Base-by-base conservation (phyloP, 2,888 invertebrate genomes). In the Drosophila cognata region DNA sequence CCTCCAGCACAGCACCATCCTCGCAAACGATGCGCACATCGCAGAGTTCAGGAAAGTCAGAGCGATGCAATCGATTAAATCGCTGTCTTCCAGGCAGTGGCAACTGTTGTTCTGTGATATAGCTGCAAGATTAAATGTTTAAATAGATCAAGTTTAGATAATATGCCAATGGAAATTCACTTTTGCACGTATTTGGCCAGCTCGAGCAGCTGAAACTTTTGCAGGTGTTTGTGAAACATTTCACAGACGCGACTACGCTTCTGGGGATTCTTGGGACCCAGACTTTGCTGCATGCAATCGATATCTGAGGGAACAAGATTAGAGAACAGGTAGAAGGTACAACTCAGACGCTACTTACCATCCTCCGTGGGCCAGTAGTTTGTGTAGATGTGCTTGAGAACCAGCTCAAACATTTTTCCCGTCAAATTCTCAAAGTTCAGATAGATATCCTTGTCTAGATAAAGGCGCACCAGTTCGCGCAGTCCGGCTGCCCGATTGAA, bases 351-450 rank as follows among this genome's bases (percentile, higher is more conserved):
- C 18, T 36, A 16, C 31, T 78, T 60, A 93, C 93, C 93, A 75
- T 91, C 88, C 21, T 89, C 88, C 3, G 87, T 91, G 18, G 91
- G 88, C 74, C 90, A 89, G 62, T 93, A 91, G 52, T 91, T 92
- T 4, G 95, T 95, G 90, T 98, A 97, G 82, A 97, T 95, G 91
- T 94, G 96, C 66, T 93, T 92, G 10, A 97, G 91, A n/a, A 97
- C 93, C 72, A 97, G 94, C 69, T 96, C 95, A 90, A 97, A 96
- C 68, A 96, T 95, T 59, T 95, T 91, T 86, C 94, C 67, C 78
- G 93, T 60, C 82, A 94, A 16, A 55, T 82, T 56, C 72, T 85
- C 18, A 78, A 86, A 71, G 85, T 91, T 91, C 16, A 93, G 80
- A 67, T 91, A 79, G 28, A 93, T 83, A 77, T 92, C 78, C 69